A percentile compares a stretch with the other conserved stretches of the same genome.
These are phyloP conservation scores for Calcarius lapponicus DNA, from an alignment of 2,797 vertebrate genomes.

Conservation along the genomic window DNA sequence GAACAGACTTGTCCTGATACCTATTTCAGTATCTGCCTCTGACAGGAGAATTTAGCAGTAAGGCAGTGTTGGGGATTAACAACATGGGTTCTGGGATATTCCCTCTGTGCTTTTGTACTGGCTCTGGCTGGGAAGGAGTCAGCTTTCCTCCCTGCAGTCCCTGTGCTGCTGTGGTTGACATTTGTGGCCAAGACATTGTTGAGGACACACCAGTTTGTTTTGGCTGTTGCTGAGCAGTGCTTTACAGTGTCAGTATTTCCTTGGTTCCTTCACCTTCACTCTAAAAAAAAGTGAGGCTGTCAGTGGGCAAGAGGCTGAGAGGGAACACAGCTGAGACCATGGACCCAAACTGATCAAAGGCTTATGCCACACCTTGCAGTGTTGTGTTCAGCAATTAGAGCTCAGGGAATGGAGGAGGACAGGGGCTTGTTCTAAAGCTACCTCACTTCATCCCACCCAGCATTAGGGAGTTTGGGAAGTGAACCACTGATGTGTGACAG, in stretches of 20 bases:
- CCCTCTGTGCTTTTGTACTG: not conserved
- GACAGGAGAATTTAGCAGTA: not conserved
- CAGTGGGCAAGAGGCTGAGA: not conserved
- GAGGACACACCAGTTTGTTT: not conserved
- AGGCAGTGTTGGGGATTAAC: not conserved
- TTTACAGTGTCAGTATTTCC: not conserved
- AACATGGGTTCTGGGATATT: fast-evolving
- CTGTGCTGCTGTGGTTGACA: not conserved
- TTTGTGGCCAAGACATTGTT: not conserved
- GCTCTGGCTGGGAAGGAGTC: not conserved
- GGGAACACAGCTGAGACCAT: fast-evolving
- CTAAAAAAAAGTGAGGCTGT: not conserved
- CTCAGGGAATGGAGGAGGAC: not conserved
- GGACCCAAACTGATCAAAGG: not conserved
- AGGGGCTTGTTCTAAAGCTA: not conserved
- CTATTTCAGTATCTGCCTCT: not conserved
- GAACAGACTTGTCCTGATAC: not conserved
- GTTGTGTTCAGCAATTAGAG: not conserved
- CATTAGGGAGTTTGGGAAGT: not conserved
- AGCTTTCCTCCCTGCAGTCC: not conserved
- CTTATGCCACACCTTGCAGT: fast-evolving
- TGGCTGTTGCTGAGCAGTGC: not conserved
- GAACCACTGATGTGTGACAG: not conserved
- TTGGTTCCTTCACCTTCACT: not conserved
- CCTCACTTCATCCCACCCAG: not conserved